Evolutionary conservation across 1,140 invertebrate genomes (phyloP).

Genomic region (Pollicipes pollicipes): DNA sequence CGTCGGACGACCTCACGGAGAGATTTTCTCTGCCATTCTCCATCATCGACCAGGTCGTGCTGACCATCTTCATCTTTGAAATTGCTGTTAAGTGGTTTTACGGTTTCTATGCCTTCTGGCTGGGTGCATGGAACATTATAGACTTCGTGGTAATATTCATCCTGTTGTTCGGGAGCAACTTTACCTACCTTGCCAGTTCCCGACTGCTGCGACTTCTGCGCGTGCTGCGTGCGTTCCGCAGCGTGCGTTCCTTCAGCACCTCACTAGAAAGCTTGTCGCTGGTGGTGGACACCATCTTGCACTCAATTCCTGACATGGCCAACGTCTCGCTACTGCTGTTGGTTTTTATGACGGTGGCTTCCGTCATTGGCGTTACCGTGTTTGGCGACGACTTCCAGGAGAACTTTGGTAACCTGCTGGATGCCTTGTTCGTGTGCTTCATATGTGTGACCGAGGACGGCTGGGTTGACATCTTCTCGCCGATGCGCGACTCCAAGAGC

Average conservation of each 20-base stretch:
- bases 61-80: conserved; percentile 21
- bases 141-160: conserved; percentile 21
- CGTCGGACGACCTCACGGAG: conserved; percentile 5
- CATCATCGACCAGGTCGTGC: conserved; percentile 18
- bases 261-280: conserved; percentile 16
- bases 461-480: conserved; percentile 18
- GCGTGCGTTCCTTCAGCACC: conserved; percentile 18
- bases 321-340: conserved; percentile 21
- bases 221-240: conserved; percentile 21
- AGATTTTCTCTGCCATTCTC: conserved; percentile 10
- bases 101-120: conserved; percentile 23
- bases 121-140: conserved; percentile 21
- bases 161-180: conserved; percentile 15
- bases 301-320: conserved; percentile 21
- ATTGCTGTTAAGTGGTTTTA: conserved; percentile 23
- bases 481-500: conserved; percentile 6
- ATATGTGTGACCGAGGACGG: conserved; percentile 23
- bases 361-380: conserved; percentile 20
- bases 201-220: conserved; percentile 17
- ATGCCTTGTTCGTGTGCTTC: conserved; percentile 20
- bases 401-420: conserved; percentile 16
- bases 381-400: conserved; percentile 16
- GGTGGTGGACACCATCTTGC: conserved; percentile 19
- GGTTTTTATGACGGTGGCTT: conserved; percentile 20
- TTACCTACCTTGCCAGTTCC: conserved; percentile 8